phyloP scores from a whole-genome alignment of 2,113 vertebrate species.

The Protobothrops mucrosquamatus region DNA sequence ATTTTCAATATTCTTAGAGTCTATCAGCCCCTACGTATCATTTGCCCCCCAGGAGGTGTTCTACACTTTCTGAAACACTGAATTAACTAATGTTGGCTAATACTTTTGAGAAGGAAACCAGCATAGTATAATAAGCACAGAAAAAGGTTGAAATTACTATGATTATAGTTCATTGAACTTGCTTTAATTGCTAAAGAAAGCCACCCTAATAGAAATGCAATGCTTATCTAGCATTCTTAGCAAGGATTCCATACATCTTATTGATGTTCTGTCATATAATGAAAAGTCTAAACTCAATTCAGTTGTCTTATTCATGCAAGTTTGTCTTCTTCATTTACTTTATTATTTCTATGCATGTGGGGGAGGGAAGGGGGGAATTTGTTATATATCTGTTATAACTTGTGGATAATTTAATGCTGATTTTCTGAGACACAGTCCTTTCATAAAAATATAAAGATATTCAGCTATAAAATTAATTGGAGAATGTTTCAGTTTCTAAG shows the following conservation, averaged over 20 bases:
- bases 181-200: slow-evolving; percentile 23
- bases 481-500: neutral
- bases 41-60: slow-evolving; percentile 1
- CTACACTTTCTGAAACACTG: slow-evolving; percentile 21
- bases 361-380: neutral
- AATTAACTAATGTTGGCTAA: slow-evolving; percentile 34
- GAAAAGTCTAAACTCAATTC: neutral
- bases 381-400: neutral
- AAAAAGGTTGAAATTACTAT: slow-evolving; percentile 33
- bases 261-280: slow-evolving; percentile 30
- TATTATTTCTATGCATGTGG: neutral
- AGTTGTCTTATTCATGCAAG: neutral
- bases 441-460: neutral
- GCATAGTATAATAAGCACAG: slow-evolving; percentile 28
- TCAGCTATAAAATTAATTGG: neutral
- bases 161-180: slow-evolving; percentile 27
- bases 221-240: slow-evolving; percentile 28
- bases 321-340: neutral
- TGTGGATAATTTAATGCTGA: neutral
- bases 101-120: slow-evolving; percentile 41
- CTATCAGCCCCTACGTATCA: slow-evolving; percentile 12
- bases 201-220: neutral
- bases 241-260: slow-evolving; percentile 5
- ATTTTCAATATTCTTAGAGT: slow-evolving; percentile 24
- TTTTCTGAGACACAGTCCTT: neutral